Base-by-base conservation (phyloP, 1,140 invertebrate genomes). In the Berghia stephanieae region DNA sequence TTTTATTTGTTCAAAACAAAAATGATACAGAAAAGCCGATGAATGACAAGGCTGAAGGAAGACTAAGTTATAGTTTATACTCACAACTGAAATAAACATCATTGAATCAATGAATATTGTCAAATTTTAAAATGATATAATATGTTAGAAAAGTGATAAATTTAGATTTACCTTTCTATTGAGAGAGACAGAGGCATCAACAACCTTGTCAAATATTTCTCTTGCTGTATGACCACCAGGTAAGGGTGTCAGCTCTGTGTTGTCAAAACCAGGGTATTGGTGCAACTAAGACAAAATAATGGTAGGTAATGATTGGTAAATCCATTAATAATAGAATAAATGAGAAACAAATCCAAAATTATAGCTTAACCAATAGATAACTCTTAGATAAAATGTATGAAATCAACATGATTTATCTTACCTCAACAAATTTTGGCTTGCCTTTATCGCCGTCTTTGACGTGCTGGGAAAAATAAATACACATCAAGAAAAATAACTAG, bases 361-460 rank as follows among this genome's bases (percentile, higher is more conserved):
- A 67, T 36, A 16, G n/a, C n/a, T 34, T 31, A 67, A 18, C 1
- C n/a, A 16, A 36, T 21, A 21, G 8, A 31, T n/a, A 34, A 10
- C 38, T 5, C 0, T 34, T 34, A 24, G 10, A n/a, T 34, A 67
- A 31, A 31, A 21, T n/a, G n/a, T 40, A 69, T 21, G 42, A 66
- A 75, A 18, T 42, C 24, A 31, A 67, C 38, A 38, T 68, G 16
- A 77, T 31, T 66, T 34, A 18, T 52, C 78, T 77, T 79, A 87
- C 86, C 84, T 88, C 86, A 18, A 87, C 86, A 86, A 88, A 88
- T 78, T 86, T 88, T 76, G 86, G 86, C 57, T 88, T 88, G 43
- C 86, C 84, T 34, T 82, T 67, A 67, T 81, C 79, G 27, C 46
- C 49, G n/a, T 86, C 84, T 66, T 86, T 87, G 52, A 84, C 85